Evolutionary conservation across 2,888 invertebrate genomes (phyloP), one percentile per base, ranked within the genome.

Genomic region (Emmelina monodactyla): DNA sequence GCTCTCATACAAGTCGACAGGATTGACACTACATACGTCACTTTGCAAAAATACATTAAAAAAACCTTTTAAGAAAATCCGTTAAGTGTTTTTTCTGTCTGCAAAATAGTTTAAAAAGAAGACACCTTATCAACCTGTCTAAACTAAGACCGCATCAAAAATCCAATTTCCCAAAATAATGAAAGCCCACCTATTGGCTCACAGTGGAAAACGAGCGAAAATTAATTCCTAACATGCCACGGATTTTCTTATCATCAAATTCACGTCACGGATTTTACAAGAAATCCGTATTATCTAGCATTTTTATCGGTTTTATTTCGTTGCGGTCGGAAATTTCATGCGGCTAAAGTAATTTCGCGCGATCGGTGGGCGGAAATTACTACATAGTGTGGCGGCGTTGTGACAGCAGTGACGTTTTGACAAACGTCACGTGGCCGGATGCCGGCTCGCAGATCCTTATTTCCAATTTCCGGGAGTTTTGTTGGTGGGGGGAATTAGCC

Each of bases 391-490:
- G 67, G 71, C 76, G 78, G 76, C 75, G 72, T 76, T 73, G n/a
- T n/a, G n/a, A n/a, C n/a, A n/a, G n/a, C n/a, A n/a, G n/a, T n/a
- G n/a, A n/a, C n/a, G n/a, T n/a, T 78, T 76, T 72, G 75, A 75
- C 76, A 78, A 73, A 73, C 76, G 78, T 76, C 78, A 76, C 78
- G 78, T 76, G 73, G 68, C 70, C 73, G 76, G 72, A 72, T 66
- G 68, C 66, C 55, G 55, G 63, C 67, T 65, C 67, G 67, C 67
- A 78, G 78, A 78, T 78, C 73, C 78, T 76, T 76, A 76, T 75
- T 76, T 78, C 76, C 75, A 78, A 78, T 78, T 78, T 79, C 78
- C 78, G 70, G 71, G 38, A 63, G 73, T 73, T 79, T 78, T 79
- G 78, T 76, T 72, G 71, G 65, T 67, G 72, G 71, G 67, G 65